A percentile compares a stretch with the other conserved stretches of the same genome.
Evolutionary conservation across 2,797 vertebrate species (phyloP).

Genomic region (Lycodopsis pacificus): DNA sequence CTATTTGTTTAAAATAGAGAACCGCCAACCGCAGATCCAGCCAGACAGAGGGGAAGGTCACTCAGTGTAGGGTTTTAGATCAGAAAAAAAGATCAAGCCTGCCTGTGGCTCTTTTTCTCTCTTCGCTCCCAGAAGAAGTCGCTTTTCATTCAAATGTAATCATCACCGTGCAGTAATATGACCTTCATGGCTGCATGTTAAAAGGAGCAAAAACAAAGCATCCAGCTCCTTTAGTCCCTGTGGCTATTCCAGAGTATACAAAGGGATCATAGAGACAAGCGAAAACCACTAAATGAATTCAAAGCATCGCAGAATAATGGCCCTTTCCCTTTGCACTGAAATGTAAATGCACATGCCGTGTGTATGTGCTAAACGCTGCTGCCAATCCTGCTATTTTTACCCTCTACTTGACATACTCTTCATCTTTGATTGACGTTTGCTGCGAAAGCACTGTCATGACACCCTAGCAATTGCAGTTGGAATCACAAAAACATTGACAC

Average conservation of each 20-base stretch:
- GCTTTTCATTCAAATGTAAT: slow-evolving; percentile 85
- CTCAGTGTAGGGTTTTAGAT: slow-evolving; percentile 76
- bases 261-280: slow-evolving; percentile 77
- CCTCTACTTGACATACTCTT: slow-evolving; percentile 45
- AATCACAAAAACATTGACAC: slow-evolving; percentile 60
- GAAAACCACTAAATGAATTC: slow-evolving; percentile 74
- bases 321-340: slow-evolving; percentile 56
- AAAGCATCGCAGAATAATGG: slow-evolving; percentile 63
- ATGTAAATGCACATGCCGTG: slow-evolving; percentile 48
- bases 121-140: slow-evolving; percentile 75
- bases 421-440: slow-evolving; percentile 59
- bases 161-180: slow-evolving; percentile 79
- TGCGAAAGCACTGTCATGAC: slow-evolving; percentile 65
- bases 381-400: slow-evolving; percentile 47
- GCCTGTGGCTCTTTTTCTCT: slow-evolving; percentile 75
- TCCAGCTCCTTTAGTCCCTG: slow-evolving; percentile 75
- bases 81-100: slow-evolving; percentile 78
- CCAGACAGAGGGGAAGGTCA: slow-evolving; percentile 79
- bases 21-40: slow-evolving; percentile 55
- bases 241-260: slow-evolving; percentile 74
- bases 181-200: slow-evolving; percentile 83
- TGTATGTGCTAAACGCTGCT: slow-evolving; percentile 39
- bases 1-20: slow-evolving; percentile 81
- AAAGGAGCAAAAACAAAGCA: slow-evolving; percentile 80
- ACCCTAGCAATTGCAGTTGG: slow-evolving; percentile 54